A percentile compares a stretch with the other conserved stretches of the same genome.
These are phyloP conservation scores for Amblyjoppa proteus DNA, from an alignment of 2,888 invertebrate genomes.

Conservation along the genomic window DNA sequence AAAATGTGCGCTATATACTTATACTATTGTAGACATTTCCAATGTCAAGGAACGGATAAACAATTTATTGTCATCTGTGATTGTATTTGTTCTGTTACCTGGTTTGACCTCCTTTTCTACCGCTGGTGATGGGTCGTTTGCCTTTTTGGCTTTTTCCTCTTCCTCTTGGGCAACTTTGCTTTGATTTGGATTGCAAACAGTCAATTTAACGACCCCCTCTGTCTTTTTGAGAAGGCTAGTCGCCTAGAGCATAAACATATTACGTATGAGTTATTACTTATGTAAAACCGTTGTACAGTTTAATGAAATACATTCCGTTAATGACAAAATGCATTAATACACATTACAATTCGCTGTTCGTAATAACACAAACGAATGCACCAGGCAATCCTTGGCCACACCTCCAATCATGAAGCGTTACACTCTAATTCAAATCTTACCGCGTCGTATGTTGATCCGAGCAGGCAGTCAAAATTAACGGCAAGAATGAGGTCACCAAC, in stretches of 20 bases:
- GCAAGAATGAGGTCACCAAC: conserved; percentile 99
- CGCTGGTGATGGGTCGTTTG: conserved; percentile 63
- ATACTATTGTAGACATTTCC: not conserved
- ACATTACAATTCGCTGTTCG: too few relatives aligned
- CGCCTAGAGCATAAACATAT: conserved; percentile 87
- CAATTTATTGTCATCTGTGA: not conserved
- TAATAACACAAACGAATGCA: too few relatives aligned
- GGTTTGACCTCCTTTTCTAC: not conserved
- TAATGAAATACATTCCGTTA: too few relatives aligned
- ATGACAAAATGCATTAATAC: too few relatives aligned
- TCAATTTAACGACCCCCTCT: conserved; percentile 93
- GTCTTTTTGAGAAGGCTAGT: conserved; percentile 93
- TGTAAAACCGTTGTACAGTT: too few relatives aligned
- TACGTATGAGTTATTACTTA: not conserved
- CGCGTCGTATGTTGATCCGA: conserved; percentile 94
- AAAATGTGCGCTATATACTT: too few relatives aligned
- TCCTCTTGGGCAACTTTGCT: conserved; percentile 87
- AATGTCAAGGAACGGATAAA: not conserved
- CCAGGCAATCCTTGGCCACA: too few relatives aligned
- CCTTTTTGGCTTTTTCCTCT: conserved; percentile 82
- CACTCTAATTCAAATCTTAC: conserved; percentile 85
- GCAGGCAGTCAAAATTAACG: conserved; percentile 96
- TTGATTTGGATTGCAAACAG: conserved; percentile 94
- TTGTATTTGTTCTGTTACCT: conserved; percentile 18
- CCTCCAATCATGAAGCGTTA: too few relatives aligned